These are phyloP conservation scores for Drosophila miranda DNA, from an alignment of 1,140 invertebrate genomes.

Conservation along the genomic window DNA sequence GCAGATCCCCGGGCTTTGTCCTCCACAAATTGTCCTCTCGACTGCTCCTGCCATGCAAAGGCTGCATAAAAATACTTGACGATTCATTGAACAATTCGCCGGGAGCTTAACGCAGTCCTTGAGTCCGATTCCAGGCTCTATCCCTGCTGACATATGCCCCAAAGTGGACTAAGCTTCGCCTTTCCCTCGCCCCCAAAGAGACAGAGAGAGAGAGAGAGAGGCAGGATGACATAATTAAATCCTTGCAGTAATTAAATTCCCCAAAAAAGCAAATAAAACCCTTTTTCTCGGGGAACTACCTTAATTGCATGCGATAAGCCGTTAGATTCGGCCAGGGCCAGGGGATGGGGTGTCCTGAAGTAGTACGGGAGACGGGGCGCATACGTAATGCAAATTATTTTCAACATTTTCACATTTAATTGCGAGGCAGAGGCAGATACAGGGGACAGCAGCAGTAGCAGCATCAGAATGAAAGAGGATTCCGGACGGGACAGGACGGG, in stretches of 20 bases:
- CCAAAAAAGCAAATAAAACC: constrained; percentile 70
- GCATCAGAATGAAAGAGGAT: no score
- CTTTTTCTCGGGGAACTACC: constrained; percentile 64
- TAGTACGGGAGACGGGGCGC: constrained; percentile 36
- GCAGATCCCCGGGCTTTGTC: constrained; percentile 44
- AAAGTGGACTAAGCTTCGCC: background rate
- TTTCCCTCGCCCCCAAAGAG: background rate
- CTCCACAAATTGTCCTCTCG: constrained; percentile 47
- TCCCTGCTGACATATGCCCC: background rate
- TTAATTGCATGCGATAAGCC: constrained; percentile 81
- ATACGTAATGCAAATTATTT: constrained; percentile 80
- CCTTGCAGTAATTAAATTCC: constrained; percentile 82
- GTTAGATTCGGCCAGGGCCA: constrained; percentile 31
- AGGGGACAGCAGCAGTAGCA: constrained; percentile 1
- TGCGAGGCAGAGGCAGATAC: constrained; percentile 51
- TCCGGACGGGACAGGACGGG: constrained; percentile 3
- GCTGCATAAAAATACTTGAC: constrained; percentile 34
- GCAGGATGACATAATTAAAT: constrained; percentile 81
- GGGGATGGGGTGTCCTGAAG: no score
- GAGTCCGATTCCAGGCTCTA: background rate
- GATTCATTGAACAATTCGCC: constrained; percentile 61
- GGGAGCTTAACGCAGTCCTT: background rate
- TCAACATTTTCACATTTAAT: constrained; percentile 82
- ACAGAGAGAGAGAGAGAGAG: background rate
- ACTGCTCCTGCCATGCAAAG: constrained; percentile 5